Base-by-base conservation (phyloP, 2,113 vertebrate genomes). In the Corapipo altera region DNA sequence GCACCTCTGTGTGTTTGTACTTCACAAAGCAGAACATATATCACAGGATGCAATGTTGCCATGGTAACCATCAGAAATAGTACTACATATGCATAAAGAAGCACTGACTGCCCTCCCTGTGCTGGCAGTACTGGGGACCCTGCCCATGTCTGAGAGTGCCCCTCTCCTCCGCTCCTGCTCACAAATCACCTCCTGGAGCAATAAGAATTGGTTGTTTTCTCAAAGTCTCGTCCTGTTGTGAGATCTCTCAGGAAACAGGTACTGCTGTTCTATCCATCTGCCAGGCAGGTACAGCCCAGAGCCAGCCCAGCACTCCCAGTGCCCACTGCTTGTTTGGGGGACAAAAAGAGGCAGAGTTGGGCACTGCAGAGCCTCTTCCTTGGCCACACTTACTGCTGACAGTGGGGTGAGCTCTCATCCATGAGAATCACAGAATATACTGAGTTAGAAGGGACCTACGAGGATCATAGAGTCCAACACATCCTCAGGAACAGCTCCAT, bases 41-140 rank as follows among this genome's bases (percentile, higher is more conserved):
- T 76, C 93, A 73, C 73, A 81, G 92, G 62, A 85, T 0, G 37
- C 13, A 65, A 78, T 2, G 48, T 94, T 96, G 89, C 91, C 59
- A 33, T 69, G 82, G 96, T 5, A 94, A 91, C 89, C 84, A 58
- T 92, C 86, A 66, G 92, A 73, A 86, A 91, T 49, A 93, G 81
- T 88, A 82, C 12, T 58, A 24, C 52, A 2, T 3, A 33, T 17
- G 22, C 52, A 78, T 4, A 35, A 33, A 85, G 39, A 61, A 71
- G 89, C 87, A 65, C 75, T 26, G 23, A 3, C 54, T 64, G 54
- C 75, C 30, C 66, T 73, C 55, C 46, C 57, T 71, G 70, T 35
- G 83, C 88, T 74, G 77, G 52, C 3, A 78, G 43, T 1, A 15
- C 76, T 28, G 65, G 69, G 89, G 76, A 77, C 73, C 72, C 89